Conservation (phyloP, 2,888 invertebrate genomes). For the Meloe dianella region DNA sequence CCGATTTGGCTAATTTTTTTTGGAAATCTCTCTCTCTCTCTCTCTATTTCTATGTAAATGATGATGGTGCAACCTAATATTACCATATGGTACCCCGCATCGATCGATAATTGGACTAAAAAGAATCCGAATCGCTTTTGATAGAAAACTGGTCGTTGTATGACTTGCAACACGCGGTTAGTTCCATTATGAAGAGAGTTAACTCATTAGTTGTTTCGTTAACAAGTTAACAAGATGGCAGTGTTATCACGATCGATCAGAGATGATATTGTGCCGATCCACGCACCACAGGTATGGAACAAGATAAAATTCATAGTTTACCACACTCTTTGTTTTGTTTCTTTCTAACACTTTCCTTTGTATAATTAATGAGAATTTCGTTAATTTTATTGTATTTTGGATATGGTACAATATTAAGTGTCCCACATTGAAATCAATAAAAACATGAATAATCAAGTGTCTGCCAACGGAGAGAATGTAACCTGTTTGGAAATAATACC, state of each 20-base stretch:
- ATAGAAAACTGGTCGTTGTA: slow-evolving; percentile 48
- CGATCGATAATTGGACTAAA: slow-evolving; percentile 7
- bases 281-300: slow-evolving; percentile 51
- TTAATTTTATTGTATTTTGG: not conserved
- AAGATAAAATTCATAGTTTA: slow-evolving; percentile 12
- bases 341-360: not conserved
- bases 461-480: slow-evolving; percentile 22
- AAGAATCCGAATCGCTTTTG: slow-evolving; percentile 6
- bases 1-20: slow-evolving; percentile 18
- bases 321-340: not conserved
- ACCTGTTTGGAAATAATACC: slow-evolving; percentile 42
- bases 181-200: slow-evolving; percentile 53
- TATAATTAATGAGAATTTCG: not conserved
- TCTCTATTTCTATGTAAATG: slow-evolving; percentile 24
- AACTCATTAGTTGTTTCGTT: slow-evolving; percentile 59
- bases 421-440: not conserved
- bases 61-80: slow-evolving; percentile 22
- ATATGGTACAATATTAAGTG: not conserved
- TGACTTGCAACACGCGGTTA: slow-evolving; percentile 55
- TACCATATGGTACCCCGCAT: slow-evolving; percentile 17
- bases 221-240: slow-evolving; percentile 60
- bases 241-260: slow-evolving; percentile 56
- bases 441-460: not conserved
- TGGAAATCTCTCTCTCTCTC: slow-evolving; percentile 14
- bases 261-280: slow-evolving; percentile 55